Conservation (phyloP, 2,797 vertebrate species). For the Macropus fuliginosus region DNA sequence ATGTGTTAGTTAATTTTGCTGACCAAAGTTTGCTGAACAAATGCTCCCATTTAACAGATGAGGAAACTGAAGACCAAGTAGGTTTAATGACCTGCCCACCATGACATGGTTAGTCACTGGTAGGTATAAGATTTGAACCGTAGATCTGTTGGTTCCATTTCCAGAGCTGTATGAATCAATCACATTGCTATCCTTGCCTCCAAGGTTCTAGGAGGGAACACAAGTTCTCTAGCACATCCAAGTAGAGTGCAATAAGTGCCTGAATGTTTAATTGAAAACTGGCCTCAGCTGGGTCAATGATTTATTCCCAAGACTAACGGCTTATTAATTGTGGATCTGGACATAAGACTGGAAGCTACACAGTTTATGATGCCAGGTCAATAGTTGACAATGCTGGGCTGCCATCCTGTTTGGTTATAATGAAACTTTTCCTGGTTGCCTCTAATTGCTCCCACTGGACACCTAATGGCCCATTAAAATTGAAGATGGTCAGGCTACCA, state of each 20-base stretch:
- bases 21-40: not conserved
- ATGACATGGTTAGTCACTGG: not conserved
- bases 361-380: not conserved
- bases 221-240: not conserved
- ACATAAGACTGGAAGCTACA: slow-evolving; percentile 1
- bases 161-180: not conserved
- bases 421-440: slow-evolving; percentile 39
- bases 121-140: not conserved
- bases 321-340: slow-evolving; percentile 23
- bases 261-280: slow-evolving; percentile 25
- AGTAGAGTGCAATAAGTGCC: not conserved
- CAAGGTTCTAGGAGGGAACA: not conserved
- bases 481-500: slow-evolving; percentile 37
- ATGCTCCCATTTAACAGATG: not conserved
- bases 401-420: not conserved
- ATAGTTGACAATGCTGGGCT: not conserved
- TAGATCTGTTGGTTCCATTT: not conserved
- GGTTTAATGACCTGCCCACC: not conserved
- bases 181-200: not conserved
- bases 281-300: slow-evolving; percentile 29
- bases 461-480: slow-evolving; percentile 36
- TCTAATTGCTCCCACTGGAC: slow-evolving; percentile 32
- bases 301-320: slow-evolving; percentile 31
- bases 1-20: not conserved
- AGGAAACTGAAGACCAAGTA: not conserved